A percentile compares a stretch with the other conserved stretches of the same genome.
Evolutionary conservation across 1,140 invertebrate genomes (phyloP).

Genomic region (Potamilus streckersoni): DNA sequence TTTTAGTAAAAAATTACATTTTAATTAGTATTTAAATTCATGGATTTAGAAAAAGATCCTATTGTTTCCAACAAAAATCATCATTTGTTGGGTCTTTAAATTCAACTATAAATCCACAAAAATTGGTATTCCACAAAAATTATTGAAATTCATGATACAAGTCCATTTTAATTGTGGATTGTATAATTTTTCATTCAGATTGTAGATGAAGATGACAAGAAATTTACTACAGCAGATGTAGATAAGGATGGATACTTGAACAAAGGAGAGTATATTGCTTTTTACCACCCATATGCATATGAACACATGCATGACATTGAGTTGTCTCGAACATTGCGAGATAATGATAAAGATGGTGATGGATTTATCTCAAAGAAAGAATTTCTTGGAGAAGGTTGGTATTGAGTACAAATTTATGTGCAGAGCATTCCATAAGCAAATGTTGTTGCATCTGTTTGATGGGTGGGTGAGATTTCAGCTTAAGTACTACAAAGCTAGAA

Average conservation of each 20-base stretch:
- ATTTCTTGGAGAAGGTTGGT: constrained; percentile 53
- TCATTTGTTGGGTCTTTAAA: too few species aligned
- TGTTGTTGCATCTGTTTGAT: too few species aligned
- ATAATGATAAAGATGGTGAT: constrained; percentile 89
- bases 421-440: not conserved
- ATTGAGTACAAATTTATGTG: not conserved
- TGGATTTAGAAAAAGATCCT: too few species aligned
- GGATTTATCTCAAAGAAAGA: constrained; percentile 70
- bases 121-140: too few species aligned
- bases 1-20: too few species aligned
- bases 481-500: too few species aligned
- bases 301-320: constrained; percentile 87
- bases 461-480: too few species aligned
- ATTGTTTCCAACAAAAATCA: too few species aligned
- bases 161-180: too few species aligned
- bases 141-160: too few species aligned
- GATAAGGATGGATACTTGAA: constrained; percentile 86
- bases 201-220: constrained; percentile 77
- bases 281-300: constrained; percentile 95
- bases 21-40: too few species aligned
- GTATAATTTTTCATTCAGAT: constrained; percentile 31
- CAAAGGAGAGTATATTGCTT: constrained; percentile 85
- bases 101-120: too few species aligned
- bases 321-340: constrained; percentile 83
- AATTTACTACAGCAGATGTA: constrained; percentile 88